Evolutionary conservation across 2,888 invertebrate genomes (phyloP).

Genomic region (Xylophagus ater): DNA sequence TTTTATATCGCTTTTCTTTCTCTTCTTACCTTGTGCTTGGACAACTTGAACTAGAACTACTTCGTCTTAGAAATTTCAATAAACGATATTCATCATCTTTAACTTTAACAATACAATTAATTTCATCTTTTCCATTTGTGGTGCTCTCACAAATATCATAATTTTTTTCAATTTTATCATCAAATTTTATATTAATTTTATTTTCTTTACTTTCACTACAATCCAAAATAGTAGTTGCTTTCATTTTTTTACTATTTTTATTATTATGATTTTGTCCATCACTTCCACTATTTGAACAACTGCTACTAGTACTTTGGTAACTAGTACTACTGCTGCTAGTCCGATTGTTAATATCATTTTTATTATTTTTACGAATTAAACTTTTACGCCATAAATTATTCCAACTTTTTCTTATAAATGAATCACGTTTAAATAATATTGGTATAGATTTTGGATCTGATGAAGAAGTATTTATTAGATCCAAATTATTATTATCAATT

Average conservation of each 20-base stretch:
- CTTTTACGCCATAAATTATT: conserved; percentile 9
- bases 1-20: too few relatives aligned
- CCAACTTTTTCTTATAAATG: conserved; percentile 6
- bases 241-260: conserved; percentile 1
- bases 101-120: neutral
- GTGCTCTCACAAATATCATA: conserved; percentile 5
- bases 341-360: neutral
- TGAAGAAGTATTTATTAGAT: too few relatives aligned
- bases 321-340: neutral
- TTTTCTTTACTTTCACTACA: neutral
- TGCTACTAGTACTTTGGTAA: neutral
- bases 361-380: conserved; percentile 4
- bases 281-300: conserved; percentile 10
- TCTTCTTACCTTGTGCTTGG: conserved; percentile 8
- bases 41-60: conserved; percentile 9
- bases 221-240: too few relatives aligned
- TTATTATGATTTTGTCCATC: too few relatives aligned
- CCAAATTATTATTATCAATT: too few relatives aligned
- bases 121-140: conserved; percentile 4
- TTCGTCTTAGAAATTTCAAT: conserved; percentile 3
- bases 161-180: neutral
- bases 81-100: conserved; percentile 4
- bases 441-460: conserved; percentile 6
- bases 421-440: conserved; percentile 2
- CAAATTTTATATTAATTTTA: neutral